Conservation (phyloP, 2,113 vertebrate genomes). For the Sylvilagus bachmani region DNA sequence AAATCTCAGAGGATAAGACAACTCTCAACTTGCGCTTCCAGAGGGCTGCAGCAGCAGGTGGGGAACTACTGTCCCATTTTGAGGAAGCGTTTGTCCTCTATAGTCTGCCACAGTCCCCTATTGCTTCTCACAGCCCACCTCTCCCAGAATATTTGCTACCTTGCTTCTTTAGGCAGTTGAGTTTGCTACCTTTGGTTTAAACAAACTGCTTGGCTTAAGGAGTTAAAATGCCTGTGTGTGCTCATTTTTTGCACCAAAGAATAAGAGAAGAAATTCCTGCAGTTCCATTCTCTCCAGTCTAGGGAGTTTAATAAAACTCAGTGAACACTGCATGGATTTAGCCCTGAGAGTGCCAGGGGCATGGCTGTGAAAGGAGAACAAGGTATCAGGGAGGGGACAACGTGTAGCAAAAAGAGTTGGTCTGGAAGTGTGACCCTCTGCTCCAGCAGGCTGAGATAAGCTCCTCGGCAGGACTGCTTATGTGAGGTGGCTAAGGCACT, state of each 20-base stretch:
- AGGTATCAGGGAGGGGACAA: not conserved
- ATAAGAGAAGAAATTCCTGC: conserved; percentile 52
- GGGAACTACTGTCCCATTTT: too few species aligned
- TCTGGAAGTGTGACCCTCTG: conserved; percentile 71
- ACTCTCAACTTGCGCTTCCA: not conserved
- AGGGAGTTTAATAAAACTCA: conserved; percentile 59
- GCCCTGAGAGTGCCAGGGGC: conserved; percentile 3
- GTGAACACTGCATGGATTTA: not conserved
- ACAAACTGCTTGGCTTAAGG: not conserved
- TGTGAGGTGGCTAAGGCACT: conserved; percentile 72
- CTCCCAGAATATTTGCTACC: not conserved
- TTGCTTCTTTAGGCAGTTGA: not conserved
- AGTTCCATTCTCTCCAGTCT: conserved; percentile 33
- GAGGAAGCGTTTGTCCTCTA: not conserved
- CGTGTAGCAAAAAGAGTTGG: conserved; percentile 53
- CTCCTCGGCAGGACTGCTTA: conserved; percentile 73
- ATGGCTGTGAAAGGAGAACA: conserved; percentile 30
- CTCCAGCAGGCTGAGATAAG: conserved; percentile 79
- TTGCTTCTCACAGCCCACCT: not conserved
- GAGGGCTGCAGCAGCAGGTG: not conserved
- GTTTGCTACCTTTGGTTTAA: conserved; percentile 10
- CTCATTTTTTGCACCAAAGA: conserved; percentile 27
- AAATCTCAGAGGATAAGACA: not conserved
- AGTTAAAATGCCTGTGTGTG: not conserved
- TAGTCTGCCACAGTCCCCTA: not conserved